These are phyloP conservation scores for Zapus hudsonius DNA, from an alignment of 2,113 vertebrate genomes.

Conservation along the genomic window DNA sequence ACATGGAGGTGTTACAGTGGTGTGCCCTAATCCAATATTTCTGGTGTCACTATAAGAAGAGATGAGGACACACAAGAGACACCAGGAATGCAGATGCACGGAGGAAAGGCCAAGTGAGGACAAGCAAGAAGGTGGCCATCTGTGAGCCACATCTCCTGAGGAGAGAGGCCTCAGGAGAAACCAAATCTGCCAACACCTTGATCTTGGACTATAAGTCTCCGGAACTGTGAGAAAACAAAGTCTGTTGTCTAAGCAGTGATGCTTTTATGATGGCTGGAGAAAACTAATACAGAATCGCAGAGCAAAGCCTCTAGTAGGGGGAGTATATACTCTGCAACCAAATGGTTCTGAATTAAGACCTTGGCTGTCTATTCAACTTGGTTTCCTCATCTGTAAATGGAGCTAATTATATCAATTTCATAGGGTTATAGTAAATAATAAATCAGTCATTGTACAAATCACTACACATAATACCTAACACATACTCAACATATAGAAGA, in stretches of 20 bases:
- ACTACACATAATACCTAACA: neutral
- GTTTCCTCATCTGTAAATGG: constrained; percentile 4
- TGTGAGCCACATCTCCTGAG: constrained; percentile 32
- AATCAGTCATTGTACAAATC: neutral
- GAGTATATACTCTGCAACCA: neutral
- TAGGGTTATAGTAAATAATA: neutral
- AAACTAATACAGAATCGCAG: neutral
- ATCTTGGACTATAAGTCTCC: constrained; percentile 37
- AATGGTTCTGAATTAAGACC: constrained; percentile 26
- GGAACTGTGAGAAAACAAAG: constrained; percentile 45
- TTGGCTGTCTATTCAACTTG: neutral
- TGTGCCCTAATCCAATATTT: neutral
- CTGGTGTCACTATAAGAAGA: constrained; percentile 28
- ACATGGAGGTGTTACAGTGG: neutral
- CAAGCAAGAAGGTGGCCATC: neutral
- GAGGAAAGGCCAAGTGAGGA: constrained; percentile 40
- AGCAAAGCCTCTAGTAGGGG: neutral
- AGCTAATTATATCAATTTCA: neutral
- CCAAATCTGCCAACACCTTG: constrained; percentile 48
- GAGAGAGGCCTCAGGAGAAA: constrained; percentile 59
- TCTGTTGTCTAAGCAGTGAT: neutral
- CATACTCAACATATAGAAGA: neutral
- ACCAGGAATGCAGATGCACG: neutral
- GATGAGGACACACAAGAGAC: neutral
- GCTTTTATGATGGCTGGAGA: neutral